phyloP scores from a whole-genome alignment of 2,113 vertebrate species.

The Mustela nigripes region DNA sequence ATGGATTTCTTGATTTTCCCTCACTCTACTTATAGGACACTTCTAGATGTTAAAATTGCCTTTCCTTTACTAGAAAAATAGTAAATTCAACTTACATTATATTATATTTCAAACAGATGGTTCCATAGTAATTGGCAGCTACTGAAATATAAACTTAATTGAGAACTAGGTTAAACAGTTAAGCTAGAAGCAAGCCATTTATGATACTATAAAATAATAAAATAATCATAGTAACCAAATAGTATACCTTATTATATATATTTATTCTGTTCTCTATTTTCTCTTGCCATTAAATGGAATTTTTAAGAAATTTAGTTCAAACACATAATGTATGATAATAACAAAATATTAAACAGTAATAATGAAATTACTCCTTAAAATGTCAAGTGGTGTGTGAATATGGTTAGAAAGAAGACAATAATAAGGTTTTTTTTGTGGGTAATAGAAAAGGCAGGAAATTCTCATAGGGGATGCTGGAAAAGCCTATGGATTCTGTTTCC shows the following conservation, averaged over 20 bases:
- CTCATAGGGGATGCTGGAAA: neutral
- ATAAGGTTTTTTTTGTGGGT: neutral
- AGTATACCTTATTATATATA: neutral
- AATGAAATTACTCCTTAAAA: neutral
- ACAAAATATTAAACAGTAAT: neutral
- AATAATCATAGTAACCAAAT: neutral
- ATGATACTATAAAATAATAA: neutral
- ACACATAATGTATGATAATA: neutral
- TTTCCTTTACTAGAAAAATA: neutral
- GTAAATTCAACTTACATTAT: neutral
- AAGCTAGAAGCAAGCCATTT: neutral
- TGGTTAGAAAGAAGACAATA: neutral
- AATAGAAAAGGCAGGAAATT: neutral
- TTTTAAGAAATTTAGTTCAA: neutral
- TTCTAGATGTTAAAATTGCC: neutral
- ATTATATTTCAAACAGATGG: neutral
- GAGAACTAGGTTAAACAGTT: neutral
- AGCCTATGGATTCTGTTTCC: too few relatives aligned
- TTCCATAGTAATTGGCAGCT: neutral
- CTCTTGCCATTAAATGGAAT: neutral
- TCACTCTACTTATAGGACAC: neutral
- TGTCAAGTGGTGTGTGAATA: neutral
- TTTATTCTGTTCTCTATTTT: neutral
- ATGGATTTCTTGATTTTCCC: neutral
- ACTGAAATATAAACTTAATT: neutral